These are phyloP conservation scores for Tetragonula carbonaria DNA, from an alignment of 2,888 invertebrate species.

Conservation along the genomic window DNA sequence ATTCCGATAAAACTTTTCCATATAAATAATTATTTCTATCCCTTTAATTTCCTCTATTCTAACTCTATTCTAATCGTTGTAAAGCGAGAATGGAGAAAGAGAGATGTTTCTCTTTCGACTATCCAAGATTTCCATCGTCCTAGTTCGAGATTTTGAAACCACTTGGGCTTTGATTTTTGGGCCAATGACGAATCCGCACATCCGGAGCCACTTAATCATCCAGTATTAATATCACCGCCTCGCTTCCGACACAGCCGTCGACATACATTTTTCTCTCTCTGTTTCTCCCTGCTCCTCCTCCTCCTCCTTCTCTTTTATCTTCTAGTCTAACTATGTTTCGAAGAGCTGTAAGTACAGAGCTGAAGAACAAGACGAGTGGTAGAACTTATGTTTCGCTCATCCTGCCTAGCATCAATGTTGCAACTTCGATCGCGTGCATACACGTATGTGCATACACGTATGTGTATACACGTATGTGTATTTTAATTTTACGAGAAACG, in stretches of 20 bases:
- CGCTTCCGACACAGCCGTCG: constrained; percentile 71
- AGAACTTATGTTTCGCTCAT: constrained; percentile 66
- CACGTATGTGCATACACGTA: too few relatives aligned
- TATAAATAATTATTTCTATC: too few relatives aligned
- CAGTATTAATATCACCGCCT: constrained; percentile 81
- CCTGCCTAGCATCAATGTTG: not conserved
- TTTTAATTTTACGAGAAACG: too few relatives aligned
- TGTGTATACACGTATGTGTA: too few relatives aligned
- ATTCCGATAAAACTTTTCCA: too few relatives aligned
- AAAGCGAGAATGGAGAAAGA: not conserved
- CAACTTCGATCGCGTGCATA: not conserved
- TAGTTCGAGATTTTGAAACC: constrained; percentile 49
- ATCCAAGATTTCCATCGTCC: constrained; percentile 63
- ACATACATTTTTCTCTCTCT: constrained; percentile 29
- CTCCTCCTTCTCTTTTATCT: not conserved
- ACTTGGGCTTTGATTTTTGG: constrained; percentile 68
- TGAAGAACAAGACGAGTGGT: constrained; percentile 56
- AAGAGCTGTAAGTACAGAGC: constrained; percentile 16
- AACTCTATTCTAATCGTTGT: not conserved
- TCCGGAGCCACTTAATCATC: constrained; percentile 81
- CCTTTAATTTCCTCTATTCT: too few relatives aligned
- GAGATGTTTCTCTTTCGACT: constrained; percentile 28
- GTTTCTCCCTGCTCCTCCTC: not conserved
- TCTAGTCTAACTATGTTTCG: not conserved
- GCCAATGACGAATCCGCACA: constrained; percentile 75